Evolutionary conservation across 2,113 vertebrate genomes (phyloP).

Genomic region (Pongo pygmaeus): DNA sequence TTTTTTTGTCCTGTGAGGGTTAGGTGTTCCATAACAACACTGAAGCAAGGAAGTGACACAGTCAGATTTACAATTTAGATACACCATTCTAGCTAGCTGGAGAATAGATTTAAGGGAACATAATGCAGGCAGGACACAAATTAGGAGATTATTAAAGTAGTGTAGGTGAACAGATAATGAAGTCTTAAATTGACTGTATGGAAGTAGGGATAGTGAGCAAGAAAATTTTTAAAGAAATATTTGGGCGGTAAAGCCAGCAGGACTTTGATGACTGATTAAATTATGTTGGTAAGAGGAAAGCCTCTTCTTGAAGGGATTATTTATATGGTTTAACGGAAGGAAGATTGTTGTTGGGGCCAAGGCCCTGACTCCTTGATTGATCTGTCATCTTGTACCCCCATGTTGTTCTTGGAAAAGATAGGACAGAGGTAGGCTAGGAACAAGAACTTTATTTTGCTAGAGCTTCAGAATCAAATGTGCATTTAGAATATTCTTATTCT

Average conservation of each 20-base stretch:
- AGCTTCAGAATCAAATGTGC: not conserved
- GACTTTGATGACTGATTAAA: not conserved
- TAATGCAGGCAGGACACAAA: not conserved
- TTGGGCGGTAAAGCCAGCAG: not conserved
- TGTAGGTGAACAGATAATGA: not conserved
- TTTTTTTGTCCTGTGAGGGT: not conserved
- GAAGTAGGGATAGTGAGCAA: not conserved
- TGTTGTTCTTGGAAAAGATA: not conserved
- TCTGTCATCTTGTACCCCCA: not conserved
- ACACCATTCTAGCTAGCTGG: not conserved
- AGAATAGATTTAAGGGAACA: not conserved
- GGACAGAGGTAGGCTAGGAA: not conserved
- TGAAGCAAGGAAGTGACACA: not conserved
- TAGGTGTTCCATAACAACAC: not conserved
- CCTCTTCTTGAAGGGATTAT: not conserved
- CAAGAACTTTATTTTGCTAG: not conserved
- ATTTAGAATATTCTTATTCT: not conserved
- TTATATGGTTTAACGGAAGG: not conserved
- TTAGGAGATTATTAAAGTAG: not conserved
- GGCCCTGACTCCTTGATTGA: not conserved
- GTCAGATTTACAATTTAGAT: not conserved
- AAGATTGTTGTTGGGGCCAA: not conserved
- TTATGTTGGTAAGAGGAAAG: not conserved
- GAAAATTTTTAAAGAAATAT: not conserved
- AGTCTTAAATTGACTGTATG: not conserved